Evolutionary conservation across 2,888 invertebrate species (phyloP), one percentile per base, ranked within the genome.

Genomic region (Theretra japonica): DNA sequence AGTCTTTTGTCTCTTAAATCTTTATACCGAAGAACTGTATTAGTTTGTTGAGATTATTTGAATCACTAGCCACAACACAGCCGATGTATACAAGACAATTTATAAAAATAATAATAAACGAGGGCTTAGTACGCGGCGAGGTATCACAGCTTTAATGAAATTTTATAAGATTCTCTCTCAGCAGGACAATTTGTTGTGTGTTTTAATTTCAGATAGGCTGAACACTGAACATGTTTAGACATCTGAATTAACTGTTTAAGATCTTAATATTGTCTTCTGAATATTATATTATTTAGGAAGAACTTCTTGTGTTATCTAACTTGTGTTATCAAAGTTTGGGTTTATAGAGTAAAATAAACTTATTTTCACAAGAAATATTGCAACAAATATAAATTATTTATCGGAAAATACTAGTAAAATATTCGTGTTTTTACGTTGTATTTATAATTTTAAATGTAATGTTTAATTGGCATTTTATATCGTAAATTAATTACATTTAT

Each of bases 41-140:
- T 41, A 41, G 41, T 11, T 41, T 15, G 41, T 41, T 41, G 15
- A 41, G 53, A 53, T n/a, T 53, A n/a, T 33, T 19, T 48, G 23
- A 23, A 25, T 65, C 17, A 48, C 62, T 15, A 48, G 48, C 17
- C 21, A 48, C 41, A 23, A 21, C 23, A 48, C 41, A 8, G 21
- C 21, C 33, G 23, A 17, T 17, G 65, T 23, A 41, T 21, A 21
- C 8, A 19, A 60, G 28, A 58, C 58, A 73, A 73, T 73, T 74
- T 71, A 71, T 78, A 73, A 76, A 77, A 73, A 71, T 75, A 78
- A 75, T 76, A 72, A 75, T 73, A 73, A 76, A 74, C 73, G 57
- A 68, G 70, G 72, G 25, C 70, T 70, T 72, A 62, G 6, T 23
- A 68, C n/a, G 21, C 57, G 50, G 56, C 72, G 50, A 60, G 69